Conservation (phyloP, 2,888 invertebrate genomes). For the Tetranychus truncatus region DNA sequence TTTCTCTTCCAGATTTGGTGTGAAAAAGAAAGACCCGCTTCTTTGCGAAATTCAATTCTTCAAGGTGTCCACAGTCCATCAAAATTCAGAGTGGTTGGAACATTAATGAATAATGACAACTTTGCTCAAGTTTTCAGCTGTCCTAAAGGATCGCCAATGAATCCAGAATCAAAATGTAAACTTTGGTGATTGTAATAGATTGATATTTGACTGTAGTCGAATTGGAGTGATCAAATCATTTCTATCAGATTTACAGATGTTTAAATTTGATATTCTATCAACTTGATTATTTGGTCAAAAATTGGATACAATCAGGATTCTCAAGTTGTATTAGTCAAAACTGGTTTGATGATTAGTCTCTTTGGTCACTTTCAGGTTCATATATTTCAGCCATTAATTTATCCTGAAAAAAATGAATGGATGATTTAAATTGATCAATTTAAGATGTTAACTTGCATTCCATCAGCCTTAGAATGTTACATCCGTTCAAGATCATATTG, state of each 20-base stretch:
- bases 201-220: not conserved
- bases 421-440: too few relatives aligned
- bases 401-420: too few relatives aligned
- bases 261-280: too few relatives aligned
- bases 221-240: not conserved
- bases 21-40: slow-evolving; percentile 18
- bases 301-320: too few relatives aligned
- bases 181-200: not conserved
- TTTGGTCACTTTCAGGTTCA: too few relatives aligned
- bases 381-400: too few relatives aligned
- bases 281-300: too few relatives aligned
- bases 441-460: too few relatives aligned
- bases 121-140: slow-evolving; percentile 24
- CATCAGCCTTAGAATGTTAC: too few relatives aligned
- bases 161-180: slow-evolving; percentile 17
- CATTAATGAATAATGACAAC: slow-evolving; percentile 21
- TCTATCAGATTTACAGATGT: not conserved
- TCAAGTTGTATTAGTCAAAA: too few relatives aligned
- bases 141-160: slow-evolving; percentile 22
- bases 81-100: slow-evolving; percentile 21
- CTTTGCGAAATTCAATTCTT: not conserved
- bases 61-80: not conserved
- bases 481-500: too few relatives aligned
- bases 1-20: slow-evolving; percentile 21
- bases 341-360: too few relatives aligned